phyloP scores from a whole-genome alignment of 2,113 vertebrate genomes.

The Nothocercus julius region DNA sequence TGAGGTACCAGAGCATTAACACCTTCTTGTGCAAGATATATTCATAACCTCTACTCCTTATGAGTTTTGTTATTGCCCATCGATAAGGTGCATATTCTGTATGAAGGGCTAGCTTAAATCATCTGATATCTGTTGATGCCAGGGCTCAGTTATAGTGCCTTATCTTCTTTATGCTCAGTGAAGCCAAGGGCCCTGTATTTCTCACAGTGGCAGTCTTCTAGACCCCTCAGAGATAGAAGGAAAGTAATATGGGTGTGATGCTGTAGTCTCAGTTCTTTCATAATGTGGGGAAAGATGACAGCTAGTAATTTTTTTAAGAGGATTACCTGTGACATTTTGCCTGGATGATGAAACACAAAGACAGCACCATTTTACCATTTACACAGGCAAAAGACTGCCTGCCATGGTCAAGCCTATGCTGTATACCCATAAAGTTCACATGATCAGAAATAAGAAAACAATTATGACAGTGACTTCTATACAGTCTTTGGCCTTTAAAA shows the following conservation, averaged over 20 bases:
- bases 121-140: background rate
- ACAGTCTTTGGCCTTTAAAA: slow-evolving; percentile 22
- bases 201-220: background rate
- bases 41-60: background rate
- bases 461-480: slow-evolving; percentile 47
- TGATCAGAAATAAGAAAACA: background rate
- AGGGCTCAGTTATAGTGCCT: background rate
- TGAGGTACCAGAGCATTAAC: background rate
- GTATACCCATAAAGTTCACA: background rate
- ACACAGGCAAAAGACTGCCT: background rate
- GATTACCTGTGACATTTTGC: background rate
- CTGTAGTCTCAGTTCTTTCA: background rate
- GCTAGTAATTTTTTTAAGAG: background rate
- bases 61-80: background rate
- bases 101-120: background rate
- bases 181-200: background rate
- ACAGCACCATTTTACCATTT: background rate
- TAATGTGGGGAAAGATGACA: background rate
- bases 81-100: background rate
- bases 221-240: background rate
- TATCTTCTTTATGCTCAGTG: background rate
- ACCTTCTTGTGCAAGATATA: too few species aligned
- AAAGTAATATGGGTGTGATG: background rate
- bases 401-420: background rate
- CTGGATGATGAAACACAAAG: background rate